phyloP scores from a whole-genome alignment of 2,888 invertebrate genomes.

The Epinotia bilunana region DNA sequence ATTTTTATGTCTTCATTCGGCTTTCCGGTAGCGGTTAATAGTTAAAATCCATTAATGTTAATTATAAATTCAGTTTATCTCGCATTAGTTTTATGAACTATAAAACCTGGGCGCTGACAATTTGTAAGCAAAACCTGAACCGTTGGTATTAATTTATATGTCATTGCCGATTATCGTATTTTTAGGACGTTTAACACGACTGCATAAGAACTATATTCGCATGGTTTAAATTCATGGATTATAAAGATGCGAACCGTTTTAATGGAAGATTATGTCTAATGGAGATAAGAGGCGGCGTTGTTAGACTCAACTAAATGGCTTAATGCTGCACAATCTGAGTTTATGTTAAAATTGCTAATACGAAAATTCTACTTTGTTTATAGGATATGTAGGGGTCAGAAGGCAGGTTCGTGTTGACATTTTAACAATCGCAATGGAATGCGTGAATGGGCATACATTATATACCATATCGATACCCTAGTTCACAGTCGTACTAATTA shows the following conservation, averaged over 20 bases:
- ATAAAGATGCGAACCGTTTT: constrained; percentile 49
- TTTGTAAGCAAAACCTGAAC: constrained; percentile 76
- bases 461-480: too few relatives aligned
- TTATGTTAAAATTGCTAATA: neutral
- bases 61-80: constrained; percentile 81
- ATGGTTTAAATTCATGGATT: neutral
- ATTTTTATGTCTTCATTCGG: constrained; percentile 83
- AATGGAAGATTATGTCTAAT: constrained; percentile 35
- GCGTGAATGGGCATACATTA: too few relatives aligned
- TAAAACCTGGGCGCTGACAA: constrained; percentile 71
- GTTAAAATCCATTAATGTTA: constrained; percentile 81
- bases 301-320: constrained; percentile 25
- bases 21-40: constrained; percentile 83
- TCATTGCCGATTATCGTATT: constrained; percentile 54
- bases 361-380: constrained; percentile 3
- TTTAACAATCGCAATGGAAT: too few relatives aligned
- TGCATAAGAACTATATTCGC: constrained; percentile 13
- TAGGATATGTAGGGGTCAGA: constrained; percentile 1
- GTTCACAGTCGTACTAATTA: too few relatives aligned
- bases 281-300: constrained; percentile 13
- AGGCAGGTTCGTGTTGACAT: too few relatives aligned
- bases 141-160: constrained; percentile 67
- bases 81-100: constrained; percentile 80
- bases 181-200: neutral
- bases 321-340: constrained; percentile 30